Percentiles rank a stretch among this genome's conserved stretches.
phyloP scores from a whole-genome alignment of 2,113 vertebrate species.

The Empidonax alnorum region DNA sequence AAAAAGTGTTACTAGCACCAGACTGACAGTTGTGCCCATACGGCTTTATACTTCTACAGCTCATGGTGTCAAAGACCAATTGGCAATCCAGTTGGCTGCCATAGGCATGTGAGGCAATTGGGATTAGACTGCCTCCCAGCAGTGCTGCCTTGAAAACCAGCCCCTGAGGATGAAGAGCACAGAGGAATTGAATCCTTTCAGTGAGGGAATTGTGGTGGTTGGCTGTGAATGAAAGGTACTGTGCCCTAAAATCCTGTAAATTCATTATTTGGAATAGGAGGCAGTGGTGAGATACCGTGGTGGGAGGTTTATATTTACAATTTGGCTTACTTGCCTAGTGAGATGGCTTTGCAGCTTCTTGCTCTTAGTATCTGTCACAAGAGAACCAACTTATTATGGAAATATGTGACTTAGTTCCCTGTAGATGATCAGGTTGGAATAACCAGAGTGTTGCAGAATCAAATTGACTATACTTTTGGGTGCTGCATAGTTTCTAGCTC shows the following conservation, averaged over 20 bases:
- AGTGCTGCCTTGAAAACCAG: background rate
- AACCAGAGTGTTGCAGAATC: background rate
- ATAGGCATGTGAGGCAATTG: fast-evolving
- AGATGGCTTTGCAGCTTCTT: background rate
- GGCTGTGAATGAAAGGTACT: background rate
- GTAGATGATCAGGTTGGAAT: background rate
- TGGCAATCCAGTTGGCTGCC: background rate
- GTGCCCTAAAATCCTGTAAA: background rate
- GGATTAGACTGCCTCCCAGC: background rate
- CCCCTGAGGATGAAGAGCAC: background rate
- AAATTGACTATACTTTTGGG: background rate
- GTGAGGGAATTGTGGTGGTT: background rate
- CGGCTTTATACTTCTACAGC: background rate
- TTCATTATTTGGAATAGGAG: background rate
- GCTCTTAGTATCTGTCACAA: background rate
- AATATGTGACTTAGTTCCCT: background rate
- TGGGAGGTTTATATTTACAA: constrained; percentile 14
- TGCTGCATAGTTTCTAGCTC: background rate
- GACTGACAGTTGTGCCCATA: background rate
- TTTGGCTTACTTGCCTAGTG: background rate
- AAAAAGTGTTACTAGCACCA: background rate
- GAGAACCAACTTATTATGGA: background rate
- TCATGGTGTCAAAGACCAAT: background rate
- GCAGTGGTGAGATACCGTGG: background rate
- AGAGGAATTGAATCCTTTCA: background rate